Evolutionary conservation across 2,797 vertebrate genomes (phyloP).

Genomic region (Cyclura pinguis): DNA sequence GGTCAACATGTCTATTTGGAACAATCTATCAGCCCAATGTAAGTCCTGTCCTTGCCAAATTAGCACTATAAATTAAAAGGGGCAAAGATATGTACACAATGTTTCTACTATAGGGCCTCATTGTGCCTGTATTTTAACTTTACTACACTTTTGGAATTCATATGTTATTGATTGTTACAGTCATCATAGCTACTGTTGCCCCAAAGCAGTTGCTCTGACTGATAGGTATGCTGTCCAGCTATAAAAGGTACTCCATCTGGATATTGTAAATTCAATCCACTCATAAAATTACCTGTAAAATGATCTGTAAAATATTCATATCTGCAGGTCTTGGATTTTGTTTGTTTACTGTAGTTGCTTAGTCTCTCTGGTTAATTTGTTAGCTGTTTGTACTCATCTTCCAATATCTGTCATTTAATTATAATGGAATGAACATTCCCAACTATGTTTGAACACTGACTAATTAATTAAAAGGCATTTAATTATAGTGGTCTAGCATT

Average conservation of each 20-base stretch:
- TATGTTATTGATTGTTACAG: not conserved
- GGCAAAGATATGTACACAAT: not conserved
- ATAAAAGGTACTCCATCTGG: not conserved
- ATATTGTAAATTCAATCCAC: conserved; percentile 1
- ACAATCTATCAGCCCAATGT: not conserved
- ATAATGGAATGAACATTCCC: not conserved
- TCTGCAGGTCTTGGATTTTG: not conserved
- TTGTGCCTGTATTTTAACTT: conserved; percentile 6
- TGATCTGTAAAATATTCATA: not conserved
- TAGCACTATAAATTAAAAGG: not conserved
- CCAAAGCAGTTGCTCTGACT: not conserved
- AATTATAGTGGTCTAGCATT: not conserved
- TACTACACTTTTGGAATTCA: conserved; percentile 1
- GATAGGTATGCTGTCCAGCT: conserved; percentile 19
- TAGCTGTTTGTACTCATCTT: not conserved
- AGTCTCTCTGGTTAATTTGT: not conserved
- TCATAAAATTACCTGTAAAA: not conserved
- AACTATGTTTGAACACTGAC: conserved; percentile 4
- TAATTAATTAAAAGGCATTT: not conserved
- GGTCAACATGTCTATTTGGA: not conserved
- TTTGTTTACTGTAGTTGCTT: not conserved
- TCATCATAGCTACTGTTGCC: not conserved
- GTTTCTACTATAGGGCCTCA: accelerated
- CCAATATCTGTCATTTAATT: not conserved
- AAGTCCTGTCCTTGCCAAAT: not conserved